Base-by-base conservation (phyloP, 2,888 invertebrate species). In the Raillietiella orientalis region DNA sequence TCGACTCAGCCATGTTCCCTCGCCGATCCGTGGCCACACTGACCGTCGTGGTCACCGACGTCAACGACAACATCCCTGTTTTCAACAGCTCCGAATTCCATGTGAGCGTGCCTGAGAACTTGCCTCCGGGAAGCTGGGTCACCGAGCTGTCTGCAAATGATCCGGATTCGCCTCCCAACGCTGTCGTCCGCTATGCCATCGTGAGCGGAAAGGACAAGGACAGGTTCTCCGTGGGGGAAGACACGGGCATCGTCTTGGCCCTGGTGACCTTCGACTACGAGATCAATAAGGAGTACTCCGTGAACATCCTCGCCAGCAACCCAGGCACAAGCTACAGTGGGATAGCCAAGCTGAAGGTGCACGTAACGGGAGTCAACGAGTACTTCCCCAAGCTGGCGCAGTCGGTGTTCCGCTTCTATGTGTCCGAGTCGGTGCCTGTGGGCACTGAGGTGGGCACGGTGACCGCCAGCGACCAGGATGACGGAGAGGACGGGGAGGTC, bases 41-140 rank as follows among this genome's bases (percentile, higher is more conserved):
- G 5, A 72, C 70, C 1, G 66, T 90, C 2, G 69, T 66, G 27
- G 53, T 90, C 2, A 74, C 72, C 0, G 87, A 90, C 41, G 71
- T 84, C 19, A 87, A 82, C 40, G 82, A 90, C 40, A 84, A 87
- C 44, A 63, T 75, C 6, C 87, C 87, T 1, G 50, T 55, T 9
- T 90, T 87, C 40, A 66, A 70, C 43, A 65, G 67, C 41, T 54
- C 59, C 1, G 47, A 55, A 26, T 82, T 70, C 41, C 57, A 66
- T 36, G 71, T 71, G 1, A 67, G 59, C 39, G 49, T 87, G 22
- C 58, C 65, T 0, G 84, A 87, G 52, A 84, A 84, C 42, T 59
- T 66, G 9, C 63, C 66, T 1, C 47, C 62, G 0, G 64, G 66
- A 27, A 65, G 63, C 31, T 59, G 61, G 34, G 69, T 79, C 6